Evolutionary conservation across 2,888 invertebrate genomes (phyloP), one percentile per base, ranked within the genome.

Genomic region (Morpho deidamia): DNA sequence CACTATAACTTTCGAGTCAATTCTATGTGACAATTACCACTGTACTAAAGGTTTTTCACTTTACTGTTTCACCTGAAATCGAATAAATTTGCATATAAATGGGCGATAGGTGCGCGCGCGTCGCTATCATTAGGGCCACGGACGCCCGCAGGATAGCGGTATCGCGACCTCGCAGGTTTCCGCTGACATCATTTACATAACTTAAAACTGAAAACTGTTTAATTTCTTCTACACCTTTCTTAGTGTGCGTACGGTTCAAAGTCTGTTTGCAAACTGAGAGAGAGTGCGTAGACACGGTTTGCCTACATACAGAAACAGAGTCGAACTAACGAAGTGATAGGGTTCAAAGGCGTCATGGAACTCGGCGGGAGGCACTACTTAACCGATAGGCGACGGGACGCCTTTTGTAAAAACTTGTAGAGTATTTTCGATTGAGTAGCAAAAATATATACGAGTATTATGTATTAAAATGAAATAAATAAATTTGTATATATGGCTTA

Each of bases 291-390:
- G 74, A 67, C 74, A 70, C 62, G 73, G 69, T 74, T 72, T 76
- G 77, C 76, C 76, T 72, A 71, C 76, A 73, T 71, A 76, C 74
- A 78, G 77, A 71, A 78, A 80, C 76, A 78, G 73, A 76, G 77
- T 74, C 81, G 84, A 74, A 82, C 81, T 87, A 87, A 89, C 86
- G 83, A 82, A 76, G 74, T 78, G 84, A 82, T 85, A 78, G 86
- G 73, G 83, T 88, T 86, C 88, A 86, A 87, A 87, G 79, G 80
- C 81, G 71, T 65, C 66, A 66, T 70, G 70, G 74, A 72, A 66
- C 79, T 69, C 84, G 64, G 68, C 83, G 80, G 83, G 85, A 68
- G 79, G 75, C 67, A 69, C 72, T 74, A 80, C 78, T 78, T 74
- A 72, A 71, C 74, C 69, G 67, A 72, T 67, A 71, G 63, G 60